Conservation (phyloP, 1,140 invertebrate species). For the Polyergus mexicanus region DNA sequence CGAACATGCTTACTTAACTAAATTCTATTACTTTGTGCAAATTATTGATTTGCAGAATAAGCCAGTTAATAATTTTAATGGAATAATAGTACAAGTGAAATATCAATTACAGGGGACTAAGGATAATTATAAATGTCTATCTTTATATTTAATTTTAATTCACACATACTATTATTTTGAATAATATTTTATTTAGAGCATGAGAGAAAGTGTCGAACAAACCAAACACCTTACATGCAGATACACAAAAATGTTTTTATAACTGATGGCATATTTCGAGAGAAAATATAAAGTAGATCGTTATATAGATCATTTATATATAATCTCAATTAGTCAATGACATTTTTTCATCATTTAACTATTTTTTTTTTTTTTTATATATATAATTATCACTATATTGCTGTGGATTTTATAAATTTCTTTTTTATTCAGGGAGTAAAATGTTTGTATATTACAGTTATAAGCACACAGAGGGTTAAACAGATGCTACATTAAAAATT, state of each 20-base stretch:
- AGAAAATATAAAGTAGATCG: constrained; percentile 60
- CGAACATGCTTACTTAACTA: constrained; percentile 59
- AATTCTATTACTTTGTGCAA: constrained; percentile 48
- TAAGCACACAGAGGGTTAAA: constrained; percentile 71
- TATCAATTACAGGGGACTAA: constrained; percentile 62
- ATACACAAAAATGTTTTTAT: constrained; percentile 50
- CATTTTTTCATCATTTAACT: constrained; percentile 29
- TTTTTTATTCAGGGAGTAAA: constrained; percentile 72
- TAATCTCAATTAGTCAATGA: constrained; percentile 58
- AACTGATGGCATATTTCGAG: constrained; percentile 62
- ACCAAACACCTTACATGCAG: constrained; percentile 40
- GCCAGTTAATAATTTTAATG: constrained; percentile 64
- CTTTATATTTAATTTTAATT: constrained; percentile 56
- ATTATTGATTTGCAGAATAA: constrained; percentile 47
- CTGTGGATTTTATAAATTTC: constrained; percentile 80
- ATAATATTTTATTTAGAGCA: constrained; percentile 59
- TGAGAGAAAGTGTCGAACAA: constrained; percentile 37
- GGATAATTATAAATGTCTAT: constrained; percentile 52
- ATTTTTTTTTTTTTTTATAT: constrained; percentile 48
- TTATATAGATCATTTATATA: constrained; percentile 59
- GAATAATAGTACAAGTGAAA: constrained; percentile 59
- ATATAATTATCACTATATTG: constrained; percentile 76
- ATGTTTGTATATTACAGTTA: constrained; percentile 78
- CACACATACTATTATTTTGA: constrained; percentile 35
- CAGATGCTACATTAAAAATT: constrained; percentile 75